Conservation (phyloP, 2,113 vertebrate genomes). For the Chaetodon trifascialis region DNA sequence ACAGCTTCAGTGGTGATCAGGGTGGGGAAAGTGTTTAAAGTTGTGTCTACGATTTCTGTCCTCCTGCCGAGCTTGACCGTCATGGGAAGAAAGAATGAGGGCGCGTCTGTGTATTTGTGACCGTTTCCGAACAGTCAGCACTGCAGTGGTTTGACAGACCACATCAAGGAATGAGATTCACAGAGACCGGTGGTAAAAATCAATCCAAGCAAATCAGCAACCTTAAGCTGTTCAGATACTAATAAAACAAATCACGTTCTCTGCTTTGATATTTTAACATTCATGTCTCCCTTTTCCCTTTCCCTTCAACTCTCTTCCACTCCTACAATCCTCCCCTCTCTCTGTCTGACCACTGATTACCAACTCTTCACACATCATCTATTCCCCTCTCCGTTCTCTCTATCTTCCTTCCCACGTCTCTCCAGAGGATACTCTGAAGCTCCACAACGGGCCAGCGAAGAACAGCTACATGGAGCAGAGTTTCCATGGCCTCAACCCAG, state of each 20-base stretch:
- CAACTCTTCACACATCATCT: conserved; percentile 9
- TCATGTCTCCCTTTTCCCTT: conserved; percentile 4
- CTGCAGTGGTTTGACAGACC: conserved; percentile 38
- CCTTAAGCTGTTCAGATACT: conserved; percentile 20
- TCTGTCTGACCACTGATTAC: conserved; percentile 24
- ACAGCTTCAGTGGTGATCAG: conserved; percentile 67
- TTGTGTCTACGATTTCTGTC: conserved; percentile 47
- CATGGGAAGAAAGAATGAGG: conserved; percentile 54
- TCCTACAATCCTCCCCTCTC: background rate
- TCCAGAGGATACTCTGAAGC: conserved; percentile 91
- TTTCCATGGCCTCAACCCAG: conserved; percentile 95
- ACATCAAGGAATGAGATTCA: conserved; percentile 40
- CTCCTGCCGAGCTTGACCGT: conserved; percentile 33
- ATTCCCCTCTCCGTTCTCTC: background rate
- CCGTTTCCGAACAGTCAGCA: conserved; percentile 46
- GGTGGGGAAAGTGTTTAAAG: conserved; percentile 54
- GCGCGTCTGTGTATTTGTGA: conserved; percentile 42
- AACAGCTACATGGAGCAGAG: conserved; percentile 99
- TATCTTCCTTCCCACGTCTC: conserved; percentile 51
- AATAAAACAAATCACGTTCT: conserved; percentile 24
- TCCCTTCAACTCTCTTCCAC: background rate
- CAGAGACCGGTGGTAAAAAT: conserved; percentile 25
- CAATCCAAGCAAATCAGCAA: conserved; percentile 42
- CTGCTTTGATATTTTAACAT: conserved; percentile 38
- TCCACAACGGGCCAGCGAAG: conserved; percentile 91